Percentiles rank a stretch among this genome's conserved stretches.
phyloP scores from a whole-genome alignment of 2,797 vertebrate genomes.

The Picus viridis region DNA sequence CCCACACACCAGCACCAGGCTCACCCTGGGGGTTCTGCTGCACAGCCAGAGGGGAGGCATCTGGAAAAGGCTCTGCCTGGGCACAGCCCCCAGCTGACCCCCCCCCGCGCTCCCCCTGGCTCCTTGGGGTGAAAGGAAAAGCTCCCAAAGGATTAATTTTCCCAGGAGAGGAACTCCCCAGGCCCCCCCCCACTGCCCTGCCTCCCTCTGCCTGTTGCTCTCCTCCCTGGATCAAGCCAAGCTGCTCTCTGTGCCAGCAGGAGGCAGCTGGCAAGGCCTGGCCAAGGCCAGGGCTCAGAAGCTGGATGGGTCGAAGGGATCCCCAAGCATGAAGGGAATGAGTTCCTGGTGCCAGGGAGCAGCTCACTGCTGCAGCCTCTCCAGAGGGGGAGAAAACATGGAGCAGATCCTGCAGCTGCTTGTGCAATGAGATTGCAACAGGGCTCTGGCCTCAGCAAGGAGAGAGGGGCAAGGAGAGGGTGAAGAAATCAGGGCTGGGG shows the following conservation, averaged over 20 bases:
- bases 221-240: neutral
- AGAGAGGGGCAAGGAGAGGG: neutral
- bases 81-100: neutral
- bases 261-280: too few relatives aligned
- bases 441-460: neutral
- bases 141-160: neutral
- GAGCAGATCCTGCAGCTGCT: neutral
- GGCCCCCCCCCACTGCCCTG: neutral
- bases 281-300: neutral
- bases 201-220: neutral
- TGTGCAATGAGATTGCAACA: neutral
- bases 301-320: neutral
- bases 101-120: neutral
- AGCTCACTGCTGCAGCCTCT: neutral
- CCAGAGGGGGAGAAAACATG: neutral
- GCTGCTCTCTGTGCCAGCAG: neutral
- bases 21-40: neutral
- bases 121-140: fast-evolving
- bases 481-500: neutral
- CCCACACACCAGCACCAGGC: neutral
- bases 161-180: fast-evolving
- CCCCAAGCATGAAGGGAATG: fast-evolving
- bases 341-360: neutral
- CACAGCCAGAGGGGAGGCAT: fast-evolving
- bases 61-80: neutral